Conservation (phyloP, 1,140 invertebrate genomes). For the Drosophila malerkotliana region DNA sequence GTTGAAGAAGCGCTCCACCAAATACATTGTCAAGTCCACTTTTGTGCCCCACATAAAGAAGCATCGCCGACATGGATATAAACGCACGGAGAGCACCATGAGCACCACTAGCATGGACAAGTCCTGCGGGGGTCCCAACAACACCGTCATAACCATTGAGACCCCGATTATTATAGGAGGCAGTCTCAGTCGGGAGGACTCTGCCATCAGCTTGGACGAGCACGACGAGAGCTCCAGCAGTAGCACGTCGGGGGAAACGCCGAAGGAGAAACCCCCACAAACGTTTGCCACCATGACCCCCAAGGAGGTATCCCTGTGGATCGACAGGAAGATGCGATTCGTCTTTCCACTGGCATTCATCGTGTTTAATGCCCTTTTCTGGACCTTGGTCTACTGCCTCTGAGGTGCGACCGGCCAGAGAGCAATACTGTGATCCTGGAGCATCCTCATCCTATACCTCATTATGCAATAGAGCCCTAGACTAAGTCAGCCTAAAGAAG, state of each 20-base stretch:
- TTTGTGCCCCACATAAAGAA: conserved; percentile 90
- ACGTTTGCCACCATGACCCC: conserved; percentile 91
- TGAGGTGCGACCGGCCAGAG: conserved; percentile 25
- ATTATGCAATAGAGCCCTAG: conserved; percentile 14
- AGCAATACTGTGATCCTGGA: conserved; percentile 49
- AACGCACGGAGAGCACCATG: conserved; percentile 84
- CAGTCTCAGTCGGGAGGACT: conserved; percentile 55
- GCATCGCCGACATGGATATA: conserved; percentile 83
- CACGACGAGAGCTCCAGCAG: conserved; percentile 34
- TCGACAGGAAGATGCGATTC: conserved; percentile 90
- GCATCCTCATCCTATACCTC: conserved; percentile 39
- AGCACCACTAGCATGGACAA: conserved; percentile 85
- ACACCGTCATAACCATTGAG: conserved; percentile 71
- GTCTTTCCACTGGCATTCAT: conserved; percentile 91
- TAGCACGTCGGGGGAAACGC: conserved; percentile 30
- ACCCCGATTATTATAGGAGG: conserved; percentile 62
- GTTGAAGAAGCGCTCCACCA: conserved; percentile 92
- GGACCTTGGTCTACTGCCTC: conserved; percentile 88
- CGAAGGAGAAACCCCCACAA: conserved; percentile 50
- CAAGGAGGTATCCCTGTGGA: conserved; percentile 93
- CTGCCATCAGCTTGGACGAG: conserved; percentile 58
- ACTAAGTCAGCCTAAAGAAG: conserved; percentile 16
- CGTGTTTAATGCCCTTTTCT: conserved; percentile 93
- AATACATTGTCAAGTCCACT: conserved; percentile 92
- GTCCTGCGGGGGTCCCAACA: conserved; percentile 27